Evolutionary conservation across 2,797 vertebrate genomes (phyloP), one percentile per base, ranked within the genome.

Genomic region (Galaxias olidus): DNA sequence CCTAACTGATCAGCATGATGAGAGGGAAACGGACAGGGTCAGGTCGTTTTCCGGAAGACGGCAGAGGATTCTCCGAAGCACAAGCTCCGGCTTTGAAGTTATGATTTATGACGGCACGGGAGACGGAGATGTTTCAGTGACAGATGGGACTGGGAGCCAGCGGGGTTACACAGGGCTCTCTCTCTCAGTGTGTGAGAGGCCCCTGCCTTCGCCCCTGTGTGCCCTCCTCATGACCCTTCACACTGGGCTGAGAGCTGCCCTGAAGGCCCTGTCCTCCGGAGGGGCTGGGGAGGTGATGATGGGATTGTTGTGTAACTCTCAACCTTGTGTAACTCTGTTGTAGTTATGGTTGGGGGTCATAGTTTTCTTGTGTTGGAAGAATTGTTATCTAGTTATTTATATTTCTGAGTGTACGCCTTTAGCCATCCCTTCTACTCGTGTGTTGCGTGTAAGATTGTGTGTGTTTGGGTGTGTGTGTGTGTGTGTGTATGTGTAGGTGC

Each of bases 51-150:
- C n/a, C n/a, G n/a, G n/a, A n/a, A n/a, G n/a, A n/a, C n/a, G n/a
- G n/a, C 6, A 30, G 30, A 30, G 30, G 30, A 30, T 30, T 30
- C 30, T 30, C 30, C 6, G 30, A 6, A 30, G 30, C 30, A 30
- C 6, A 30, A 30, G 30, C 30, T 30, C 30, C 30, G 30, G 50
- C 72, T 88, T 83, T 86, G 84, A 87, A 80, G 71, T 49, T 44
- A 57, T 70, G 75, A 85, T 87, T 86, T 73, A 80, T 80, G 79
- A 65, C 61, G 66, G 57, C 75, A 77, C 76, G 69, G 69, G 78
- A 62, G 5, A 30, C 6, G 79, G 72, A 78, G 82, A 78, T 71
- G 70, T 69, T 73, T 74, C 52, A 4, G 59, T 77, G 77, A 73
- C 72, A 73, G 70, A 20, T 59, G 62, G 73, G 69, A 80, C 66